Conservation (phyloP, 2,797 vertebrate genomes). For the Sarcoramphus papa region DNA sequence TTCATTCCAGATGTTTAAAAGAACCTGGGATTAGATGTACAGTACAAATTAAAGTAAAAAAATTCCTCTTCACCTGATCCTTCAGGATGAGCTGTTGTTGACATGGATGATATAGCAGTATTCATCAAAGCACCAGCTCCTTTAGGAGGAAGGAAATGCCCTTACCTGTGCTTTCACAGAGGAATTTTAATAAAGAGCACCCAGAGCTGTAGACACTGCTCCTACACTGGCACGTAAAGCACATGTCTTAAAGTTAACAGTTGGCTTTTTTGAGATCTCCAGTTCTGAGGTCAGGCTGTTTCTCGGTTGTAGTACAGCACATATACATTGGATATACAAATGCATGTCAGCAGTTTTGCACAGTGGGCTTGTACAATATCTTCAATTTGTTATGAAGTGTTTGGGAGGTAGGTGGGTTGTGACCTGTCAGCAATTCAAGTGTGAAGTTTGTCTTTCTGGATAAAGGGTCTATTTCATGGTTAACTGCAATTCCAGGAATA, state of each 20-base stretch:
- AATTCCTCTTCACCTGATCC: background rate
- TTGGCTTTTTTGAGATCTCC: background rate
- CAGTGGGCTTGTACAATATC: background rate
- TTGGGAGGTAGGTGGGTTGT: background rate
- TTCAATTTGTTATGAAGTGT: background rate
- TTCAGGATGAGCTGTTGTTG: background rate
- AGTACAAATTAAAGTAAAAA: background rate
- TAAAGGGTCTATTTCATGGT: background rate
- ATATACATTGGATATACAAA: background rate
- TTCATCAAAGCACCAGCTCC: background rate
- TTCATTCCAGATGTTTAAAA: background rate
- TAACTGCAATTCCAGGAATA: background rate
- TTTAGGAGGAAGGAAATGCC: conserved; percentile 7
- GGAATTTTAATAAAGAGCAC: background rate
- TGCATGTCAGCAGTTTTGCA: background rate
- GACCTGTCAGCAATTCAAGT: background rate
- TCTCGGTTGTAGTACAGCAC: background rate
- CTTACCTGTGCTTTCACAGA: background rate
- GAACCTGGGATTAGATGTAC: background rate
- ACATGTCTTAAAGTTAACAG: background rate
- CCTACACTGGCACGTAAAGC: background rate
- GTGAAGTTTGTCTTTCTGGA: background rate
- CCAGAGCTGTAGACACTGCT: background rate
- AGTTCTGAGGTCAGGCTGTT: background rate
- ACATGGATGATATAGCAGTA: background rate